These are phyloP conservation scores for Proales similis DNA, from an alignment of 1,140 invertebrate genomes.

Conservation along the genomic window DNA sequence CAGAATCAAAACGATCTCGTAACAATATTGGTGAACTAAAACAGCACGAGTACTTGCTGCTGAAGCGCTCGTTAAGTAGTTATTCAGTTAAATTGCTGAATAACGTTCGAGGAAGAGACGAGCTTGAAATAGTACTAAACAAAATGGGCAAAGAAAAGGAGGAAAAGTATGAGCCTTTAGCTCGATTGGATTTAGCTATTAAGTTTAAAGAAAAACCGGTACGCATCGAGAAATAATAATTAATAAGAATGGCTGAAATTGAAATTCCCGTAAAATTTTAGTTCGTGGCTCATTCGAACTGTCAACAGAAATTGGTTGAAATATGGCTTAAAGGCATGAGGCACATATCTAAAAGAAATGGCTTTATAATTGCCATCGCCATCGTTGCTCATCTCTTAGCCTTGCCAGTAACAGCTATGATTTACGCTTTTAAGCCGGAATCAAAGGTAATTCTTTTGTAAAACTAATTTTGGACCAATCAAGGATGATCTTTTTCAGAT, in stretches of 20 bases:
- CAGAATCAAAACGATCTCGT: neutral
- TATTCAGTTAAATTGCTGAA: constrained; percentile 49
- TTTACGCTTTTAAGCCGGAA: constrained; percentile 28
- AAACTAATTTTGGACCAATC: neutral
- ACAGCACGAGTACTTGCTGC: constrained; percentile 55
- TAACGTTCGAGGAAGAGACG: constrained; percentile 49
- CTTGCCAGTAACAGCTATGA: constrained; percentile 14
- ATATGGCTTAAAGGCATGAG: constrained; percentile 38
- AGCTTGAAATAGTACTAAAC: constrained; percentile 48
- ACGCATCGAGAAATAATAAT: neutral
- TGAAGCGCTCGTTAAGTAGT: constrained; percentile 56
- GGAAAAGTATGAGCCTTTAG: constrained; percentile 48
- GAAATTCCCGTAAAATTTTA: neutral
- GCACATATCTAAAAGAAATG: constrained; percentile 35
- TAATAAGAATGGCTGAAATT: neutral
- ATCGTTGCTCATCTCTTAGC: constrained; percentile 16
- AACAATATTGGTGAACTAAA: neutral
- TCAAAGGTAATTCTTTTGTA: neutral
- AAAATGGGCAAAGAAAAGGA: constrained; percentile 44
- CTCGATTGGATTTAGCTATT: constrained; percentile 48
- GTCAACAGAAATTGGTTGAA: constrained; percentile 40
- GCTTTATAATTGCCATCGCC: constrained; percentile 12
- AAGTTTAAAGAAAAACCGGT: constrained; percentile 47
- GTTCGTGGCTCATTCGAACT: constrained; percentile 40
- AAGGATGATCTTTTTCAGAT: constrained; percentile 39